Conservation (phyloP, 2,797 vertebrate genomes). For the Nasua narica region DNA sequence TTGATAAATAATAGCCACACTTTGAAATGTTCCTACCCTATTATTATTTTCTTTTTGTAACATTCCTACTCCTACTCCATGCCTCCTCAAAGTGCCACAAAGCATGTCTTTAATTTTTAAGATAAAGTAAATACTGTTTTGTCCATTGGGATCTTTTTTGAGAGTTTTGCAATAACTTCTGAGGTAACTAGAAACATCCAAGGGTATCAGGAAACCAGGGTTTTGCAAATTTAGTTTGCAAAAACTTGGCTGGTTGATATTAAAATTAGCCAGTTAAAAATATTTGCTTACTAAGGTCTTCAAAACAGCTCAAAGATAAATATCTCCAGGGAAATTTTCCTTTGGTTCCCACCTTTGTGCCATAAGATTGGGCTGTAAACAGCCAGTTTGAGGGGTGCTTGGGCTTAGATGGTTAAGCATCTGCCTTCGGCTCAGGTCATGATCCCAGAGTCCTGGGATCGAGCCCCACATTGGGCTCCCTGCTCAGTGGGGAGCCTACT, state of each 20-base stretch:
- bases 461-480: too few species aligned
- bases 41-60: not conserved
- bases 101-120: conserved; percentile 30
- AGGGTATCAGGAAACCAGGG: not conserved
- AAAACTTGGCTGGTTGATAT: not conserved
- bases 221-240: not conserved
- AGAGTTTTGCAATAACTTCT: not conserved
- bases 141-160: not conserved
- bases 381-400: not conserved
- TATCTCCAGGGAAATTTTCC: not conserved
- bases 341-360: not conserved
- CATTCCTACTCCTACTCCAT: not conserved
- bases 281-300: not conserved
- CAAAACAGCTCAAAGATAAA: not conserved
- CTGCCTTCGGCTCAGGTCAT: too few species aligned
- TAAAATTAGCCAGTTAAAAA: not conserved
- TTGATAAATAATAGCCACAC: not conserved
- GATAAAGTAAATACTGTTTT: not conserved
- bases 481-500: too few species aligned
- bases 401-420: too few species aligned
- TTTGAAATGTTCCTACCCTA: not conserved
- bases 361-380: not conserved
- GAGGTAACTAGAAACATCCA: not conserved
- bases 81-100: not conserved
- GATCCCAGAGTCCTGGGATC: too few species aligned